Base-by-base conservation (phyloP, 2,113 vertebrate species). In the Mobula hypostoma region DNA sequence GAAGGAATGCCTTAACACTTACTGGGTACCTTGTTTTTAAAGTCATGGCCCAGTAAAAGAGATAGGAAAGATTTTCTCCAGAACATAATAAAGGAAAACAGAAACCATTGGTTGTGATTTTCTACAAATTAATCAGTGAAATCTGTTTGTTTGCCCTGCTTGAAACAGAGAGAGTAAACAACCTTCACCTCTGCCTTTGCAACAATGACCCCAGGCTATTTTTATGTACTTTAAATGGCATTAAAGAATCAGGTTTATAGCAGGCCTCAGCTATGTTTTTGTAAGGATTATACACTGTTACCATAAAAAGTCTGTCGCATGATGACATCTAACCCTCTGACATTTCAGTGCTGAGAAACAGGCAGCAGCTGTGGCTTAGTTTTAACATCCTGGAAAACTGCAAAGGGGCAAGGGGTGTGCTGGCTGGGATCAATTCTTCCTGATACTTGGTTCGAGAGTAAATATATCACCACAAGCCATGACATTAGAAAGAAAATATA, bases 281-380 rank as follows among this genome's bases (percentile, higher is more conserved):
- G 68, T 68, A 56, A 74, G 68, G 70, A 93, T 93, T 74, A 56
- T 74, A 36, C 68, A 48, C n/a, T 40, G 68, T 74, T 3, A 72
- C 91, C 91, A 74, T 56, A 93, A 93, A 70, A 74, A 70, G 70
- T 24, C 27, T 93, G 91, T 93, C 40, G 48, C 70, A 74, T 48
- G 66, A 74, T 76, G 91, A 93, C 85, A 90, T 61, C 32, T 90
- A 90, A 32, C 63, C 58, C 91, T 48, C 70, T 93, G 91, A 74
- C 68, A 93, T 93, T 74, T 74, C 68, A 74, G 7, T 56, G 70
- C 70, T 93, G 91, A 93, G 91, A 56, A 93, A 2, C 32, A 56
- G 19, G 24, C 40, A 93, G 68, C 91, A 93, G 91, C 68, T 93
- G 91, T 21, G 36, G 85, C 61, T n/a, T 90, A 36, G 61, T 90